Base-by-base conservation (phyloP, 2,888 invertebrate genomes). In the Diloba caeruleocephala region DNA sequence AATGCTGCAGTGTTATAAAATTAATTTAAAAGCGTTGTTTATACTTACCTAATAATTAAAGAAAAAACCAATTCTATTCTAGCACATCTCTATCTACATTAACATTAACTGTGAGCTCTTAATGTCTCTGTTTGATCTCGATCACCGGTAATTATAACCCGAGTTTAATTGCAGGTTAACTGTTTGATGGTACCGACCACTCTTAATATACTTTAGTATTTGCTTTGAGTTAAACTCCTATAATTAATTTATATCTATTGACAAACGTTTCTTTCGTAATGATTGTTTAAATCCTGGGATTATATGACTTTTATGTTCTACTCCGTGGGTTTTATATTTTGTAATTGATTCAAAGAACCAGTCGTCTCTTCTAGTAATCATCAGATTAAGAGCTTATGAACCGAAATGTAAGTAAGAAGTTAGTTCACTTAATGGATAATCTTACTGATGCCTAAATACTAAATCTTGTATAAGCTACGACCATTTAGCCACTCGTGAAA, bases 121-220 rank as follows among this genome's bases (percentile, higher is more conserved):
- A 82, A 85, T 81, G 78, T 84, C 84, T 85, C 75, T 78, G 75
- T 84, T 79, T 74, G 75, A 74, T 79, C 81, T 78, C 73, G 71
- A 82, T 78, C 75, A 77, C 70, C 56, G 67, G 70, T 58, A 71
- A 81, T 81, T 76, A 79, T 59, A 74, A 74, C 72, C 61, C 53
- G 43, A 73, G 56, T 78, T 82, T 84, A 84, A 84, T 81, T 81
- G 74, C 66, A 61, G 63, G 65, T 78, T 74, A 71, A 68, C 59
- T 41, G 45, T 57, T 60, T 53, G 64, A 61, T 71, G 55, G 59
- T 68, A 64, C 63, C 63, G 60, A 59, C 53, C 57, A 34, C 62
- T 61, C 57, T 66, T 74, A 74, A 74, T 77, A 62, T 55, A 66
- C 71, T 72, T 58, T 74, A 58, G 74, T 78, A 73, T 82, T 82